These are phyloP conservation scores for Drosophila jambulina DNA, from an alignment of 1,140 invertebrate genomes.

Conservation along the genomic window DNA sequence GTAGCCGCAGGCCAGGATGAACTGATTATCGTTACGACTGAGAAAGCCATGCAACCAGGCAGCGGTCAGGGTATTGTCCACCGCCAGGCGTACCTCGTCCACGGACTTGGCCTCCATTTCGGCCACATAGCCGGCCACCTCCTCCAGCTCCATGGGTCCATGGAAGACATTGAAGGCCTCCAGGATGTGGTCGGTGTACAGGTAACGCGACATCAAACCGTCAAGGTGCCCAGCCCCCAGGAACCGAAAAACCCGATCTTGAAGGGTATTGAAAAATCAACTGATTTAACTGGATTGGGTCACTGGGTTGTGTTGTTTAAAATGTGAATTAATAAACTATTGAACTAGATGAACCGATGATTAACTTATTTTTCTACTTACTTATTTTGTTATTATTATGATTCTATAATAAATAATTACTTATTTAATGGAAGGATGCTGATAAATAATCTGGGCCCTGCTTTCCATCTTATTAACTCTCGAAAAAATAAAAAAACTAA, in stretches of 20 bases:
- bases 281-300: not conserved
- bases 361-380: not conserved
- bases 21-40: conserved; percentile 17
- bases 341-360: not conserved
- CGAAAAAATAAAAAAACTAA: too few relatives aligned
- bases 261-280: not conserved
- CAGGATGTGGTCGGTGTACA: conserved; percentile 57
- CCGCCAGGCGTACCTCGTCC: conserved; percentile 46
- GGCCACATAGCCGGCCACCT: conserved; percentile 61
- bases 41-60: conserved; percentile 66
- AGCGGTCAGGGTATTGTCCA: conserved; percentile 67
- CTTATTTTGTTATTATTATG: not conserved
- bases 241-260: not conserved
- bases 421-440: not conserved
- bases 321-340: not conserved
- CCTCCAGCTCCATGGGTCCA: conserved; percentile 49
- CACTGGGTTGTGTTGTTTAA: not conserved
- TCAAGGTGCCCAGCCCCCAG: not conserved
- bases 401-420: not conserved
- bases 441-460: too few relatives aligned
- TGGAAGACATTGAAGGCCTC: conserved; percentile 65
- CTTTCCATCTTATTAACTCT: too few relatives aligned
- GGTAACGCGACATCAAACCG: conserved; percentile 47
- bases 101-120: conserved; percentile 52
- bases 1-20: conserved; percentile 10